Conservation (phyloP, 1,140 invertebrate genomes). For the Drosophila murphyi region DNA sequence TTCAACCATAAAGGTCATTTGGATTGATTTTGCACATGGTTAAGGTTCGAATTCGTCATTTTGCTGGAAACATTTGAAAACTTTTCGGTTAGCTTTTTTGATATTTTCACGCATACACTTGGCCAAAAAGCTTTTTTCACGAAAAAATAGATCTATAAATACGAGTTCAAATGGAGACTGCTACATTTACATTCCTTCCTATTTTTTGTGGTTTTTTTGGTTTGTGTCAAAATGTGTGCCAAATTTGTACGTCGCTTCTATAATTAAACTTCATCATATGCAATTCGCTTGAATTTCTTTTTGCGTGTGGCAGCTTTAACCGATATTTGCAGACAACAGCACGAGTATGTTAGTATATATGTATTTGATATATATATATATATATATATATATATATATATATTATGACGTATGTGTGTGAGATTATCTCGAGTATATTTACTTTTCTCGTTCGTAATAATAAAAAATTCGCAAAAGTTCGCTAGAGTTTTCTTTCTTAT, state of each 20-base stretch:
- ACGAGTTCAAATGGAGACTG: constrained; percentile 61
- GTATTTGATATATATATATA: neutral
- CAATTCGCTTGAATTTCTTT: constrained; percentile 27
- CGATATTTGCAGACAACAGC: constrained; percentile 55
- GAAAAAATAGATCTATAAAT: constrained; percentile 72
- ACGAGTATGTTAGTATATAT: constrained; percentile 27
- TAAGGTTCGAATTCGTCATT: neutral
- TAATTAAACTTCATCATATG: constrained; percentile 63
- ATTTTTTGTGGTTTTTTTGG: constrained; percentile 8
- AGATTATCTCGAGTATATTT: constrained; percentile 40
- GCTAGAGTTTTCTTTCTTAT: constrained; percentile 50
- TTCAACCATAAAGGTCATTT: constrained; percentile 9
- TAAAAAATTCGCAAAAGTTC: constrained; percentile 55
- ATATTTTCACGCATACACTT: constrained; percentile 25
- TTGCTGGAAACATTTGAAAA: neutral
- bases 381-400: neutral
- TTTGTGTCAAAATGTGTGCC: constrained; percentile 63
- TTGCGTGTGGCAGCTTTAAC: constrained; percentile 36
- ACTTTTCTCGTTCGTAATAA: constrained; percentile 79
- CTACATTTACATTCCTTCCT: constrained; percentile 33
- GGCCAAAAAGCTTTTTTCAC: constrained; percentile 49
- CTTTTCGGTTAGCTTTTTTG: neutral
- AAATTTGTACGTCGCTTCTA: constrained; percentile 66
- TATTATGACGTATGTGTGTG: neutral
- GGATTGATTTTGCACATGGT: neutral